A percentile compares a stretch with the other conserved stretches of the same genome.
Evolutionary conservation across 2,113 vertebrate species (phyloP).

Genomic region (Pogona vitticeps): DNA sequence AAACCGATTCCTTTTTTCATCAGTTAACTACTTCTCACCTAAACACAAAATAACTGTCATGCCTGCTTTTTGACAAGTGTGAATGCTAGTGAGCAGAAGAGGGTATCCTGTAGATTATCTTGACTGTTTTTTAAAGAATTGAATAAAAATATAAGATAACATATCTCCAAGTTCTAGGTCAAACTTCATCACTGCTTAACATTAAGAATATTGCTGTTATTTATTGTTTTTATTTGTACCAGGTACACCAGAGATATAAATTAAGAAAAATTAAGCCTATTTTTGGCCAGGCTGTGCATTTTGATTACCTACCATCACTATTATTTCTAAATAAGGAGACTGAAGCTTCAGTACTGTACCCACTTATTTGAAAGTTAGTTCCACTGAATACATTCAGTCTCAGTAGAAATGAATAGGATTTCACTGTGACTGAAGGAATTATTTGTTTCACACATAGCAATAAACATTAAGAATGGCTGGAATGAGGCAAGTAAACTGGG

Average conservation of each 20-base stretch:
- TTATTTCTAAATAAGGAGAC: neutral
- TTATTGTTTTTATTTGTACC: neutral
- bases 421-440: neutral
- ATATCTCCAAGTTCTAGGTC: conserved; percentile 14
- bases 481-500: neutral
- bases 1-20: too few species aligned
- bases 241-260: neutral
- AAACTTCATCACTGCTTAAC: conserved; percentile 14
- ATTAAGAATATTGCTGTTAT: conserved; percentile 19
- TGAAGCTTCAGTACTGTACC: neutral
- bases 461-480: conserved; percentile 40
- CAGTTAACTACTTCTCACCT: too few species aligned
- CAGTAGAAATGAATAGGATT: neutral
- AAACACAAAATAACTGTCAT: too few species aligned
- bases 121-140: too few species aligned
- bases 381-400: neutral
- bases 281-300: neutral
- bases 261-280: neutral
- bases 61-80: too few species aligned
- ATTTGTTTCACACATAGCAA: conserved; percentile 11
- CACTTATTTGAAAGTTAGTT: neutral
- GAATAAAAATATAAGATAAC: neutral
- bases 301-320: too few species aligned
- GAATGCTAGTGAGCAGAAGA: too few species aligned
- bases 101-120: too few species aligned